These are phyloP conservation scores for Tiphia femorata DNA, from an alignment of 2,888 invertebrate genomes.

Conservation along the genomic window DNA sequence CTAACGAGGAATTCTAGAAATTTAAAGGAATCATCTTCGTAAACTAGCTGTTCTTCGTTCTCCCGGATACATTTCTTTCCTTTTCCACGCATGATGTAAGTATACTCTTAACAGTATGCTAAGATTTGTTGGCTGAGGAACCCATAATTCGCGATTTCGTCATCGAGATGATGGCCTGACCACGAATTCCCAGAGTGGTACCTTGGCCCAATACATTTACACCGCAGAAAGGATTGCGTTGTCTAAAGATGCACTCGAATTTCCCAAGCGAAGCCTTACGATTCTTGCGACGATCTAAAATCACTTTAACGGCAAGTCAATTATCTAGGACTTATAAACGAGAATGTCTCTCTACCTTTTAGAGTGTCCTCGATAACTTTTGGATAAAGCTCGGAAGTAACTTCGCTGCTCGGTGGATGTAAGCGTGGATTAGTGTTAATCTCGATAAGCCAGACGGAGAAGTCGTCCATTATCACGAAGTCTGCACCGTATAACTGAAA, in stretches of 20 bases:
- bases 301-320: constrained; percentile 18
- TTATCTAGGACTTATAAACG: not conserved
- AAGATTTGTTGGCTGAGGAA: too few species aligned
- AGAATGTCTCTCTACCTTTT: constrained; percentile 29
- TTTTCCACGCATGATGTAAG: too few species aligned
- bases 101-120: too few species aligned
- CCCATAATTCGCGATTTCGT: too few species aligned
- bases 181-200: constrained; percentile 35
- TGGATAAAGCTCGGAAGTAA: constrained; percentile 38
- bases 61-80: not conserved
- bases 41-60: too few species aligned
- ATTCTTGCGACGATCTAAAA: constrained; percentile 34
- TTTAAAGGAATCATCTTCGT: too few species aligned
- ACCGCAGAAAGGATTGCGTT: constrained; percentile 30
- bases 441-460: constrained; percentile 42
- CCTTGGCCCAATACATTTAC: constrained; percentile 34
- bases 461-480: constrained; percentile 41
- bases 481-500: constrained; percentile 44
- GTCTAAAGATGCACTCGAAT: constrained; percentile 43
- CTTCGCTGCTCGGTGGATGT: constrained; percentile 39
- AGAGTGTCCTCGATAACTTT: constrained; percentile 41
- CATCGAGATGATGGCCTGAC: constrained; percentile 24
- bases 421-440: constrained; percentile 42
- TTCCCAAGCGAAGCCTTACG: constrained; percentile 23
- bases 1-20: too few species aligned